A percentile compares a stretch with the other conserved stretches of the same genome.
phyloP scores from a whole-genome alignment of 2,113 vertebrate species.

The Tor tambroides region DNA sequence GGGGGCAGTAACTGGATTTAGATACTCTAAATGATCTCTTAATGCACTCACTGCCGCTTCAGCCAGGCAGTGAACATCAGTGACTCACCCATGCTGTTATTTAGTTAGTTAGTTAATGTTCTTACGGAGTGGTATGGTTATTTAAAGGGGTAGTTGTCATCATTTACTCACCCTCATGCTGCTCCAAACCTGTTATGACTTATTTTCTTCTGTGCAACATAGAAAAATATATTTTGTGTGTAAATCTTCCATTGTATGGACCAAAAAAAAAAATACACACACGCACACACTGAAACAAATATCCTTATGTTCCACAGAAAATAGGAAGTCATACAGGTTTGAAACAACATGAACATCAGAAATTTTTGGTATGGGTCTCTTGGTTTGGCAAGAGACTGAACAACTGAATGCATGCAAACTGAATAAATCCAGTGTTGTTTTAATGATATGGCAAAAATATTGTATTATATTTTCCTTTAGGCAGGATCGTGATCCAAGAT shows the following conservation, averaged over 20 bases:
- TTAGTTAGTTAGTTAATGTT: not conserved
- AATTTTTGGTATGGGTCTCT: not conserved
- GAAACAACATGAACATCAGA: no score
- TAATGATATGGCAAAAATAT: not conserved
- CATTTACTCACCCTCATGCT: not conserved
- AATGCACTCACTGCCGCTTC: not conserved
- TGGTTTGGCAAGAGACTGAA: not conserved
- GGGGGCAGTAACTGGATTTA: constrained; percentile 31
- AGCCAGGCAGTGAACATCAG: not conserved
- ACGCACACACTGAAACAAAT: not conserved
- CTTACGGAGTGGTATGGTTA: not conserved
- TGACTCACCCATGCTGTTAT: constrained; percentile 11
- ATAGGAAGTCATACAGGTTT: no score
- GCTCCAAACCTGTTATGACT: not conserved
- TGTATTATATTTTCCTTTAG: no score
- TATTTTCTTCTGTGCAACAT: not conserved
- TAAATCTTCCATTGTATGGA: not conserved
- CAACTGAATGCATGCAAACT: not conserved
- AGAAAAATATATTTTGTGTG: no score
- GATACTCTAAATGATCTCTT: not conserved
- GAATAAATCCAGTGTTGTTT: not conserved
- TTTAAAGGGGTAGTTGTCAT: not conserved
- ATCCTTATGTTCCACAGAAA: not conserved
- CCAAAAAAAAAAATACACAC: no score
- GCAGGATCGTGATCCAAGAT: no score